Evolutionary conservation across 2,888 invertebrate genomes (phyloP).

Genomic region (Incurvaria masculella): DNA sequence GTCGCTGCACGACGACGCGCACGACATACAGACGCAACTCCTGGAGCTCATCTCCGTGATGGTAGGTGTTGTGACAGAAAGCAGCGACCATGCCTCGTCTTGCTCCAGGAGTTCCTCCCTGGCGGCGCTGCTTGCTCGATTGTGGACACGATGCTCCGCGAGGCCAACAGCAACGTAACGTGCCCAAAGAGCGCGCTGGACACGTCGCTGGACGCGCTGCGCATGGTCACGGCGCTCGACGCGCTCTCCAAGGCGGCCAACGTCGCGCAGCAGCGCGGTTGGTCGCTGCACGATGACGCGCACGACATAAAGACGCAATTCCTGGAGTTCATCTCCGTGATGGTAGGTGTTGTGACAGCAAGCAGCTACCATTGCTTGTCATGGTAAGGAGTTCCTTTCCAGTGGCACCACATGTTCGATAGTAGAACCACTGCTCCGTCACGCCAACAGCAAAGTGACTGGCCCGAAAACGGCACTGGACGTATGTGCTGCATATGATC

Average conservation of each 20-base stretch:
- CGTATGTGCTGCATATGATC: slow-evolving; percentile 76
- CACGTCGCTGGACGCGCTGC: slow-evolving; percentile 79
- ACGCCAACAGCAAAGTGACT: slow-evolving; percentile 46
- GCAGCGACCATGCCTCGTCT: background rate
- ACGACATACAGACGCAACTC: slow-evolving; percentile 81
- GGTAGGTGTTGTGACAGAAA: slow-evolving; percentile 42
- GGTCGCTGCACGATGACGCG: slow-evolving; percentile 95
- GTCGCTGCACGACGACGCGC: slow-evolving; percentile 93
- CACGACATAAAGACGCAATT: slow-evolving; percentile 83
- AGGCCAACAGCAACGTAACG: slow-evolving; percentile 46
- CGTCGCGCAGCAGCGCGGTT: slow-evolving; percentile 92
- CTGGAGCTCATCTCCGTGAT: slow-evolving; percentile 78
- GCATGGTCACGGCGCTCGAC: slow-evolving; percentile 78
- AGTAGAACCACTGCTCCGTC: slow-evolving; percentile 44
- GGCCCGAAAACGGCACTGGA: slow-evolving; percentile 66
- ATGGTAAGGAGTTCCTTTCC: slow-evolving; percentile 39
- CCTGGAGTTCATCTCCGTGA: slow-evolving; percentile 75
- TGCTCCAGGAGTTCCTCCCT: slow-evolving; percentile 39
- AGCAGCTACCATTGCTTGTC: background rate
- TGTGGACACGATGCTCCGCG: slow-evolving; percentile 44
- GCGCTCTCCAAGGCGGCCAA: slow-evolving; percentile 88
- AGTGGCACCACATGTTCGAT: slow-evolving; percentile 48
- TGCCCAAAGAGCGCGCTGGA: slow-evolving; percentile 66
- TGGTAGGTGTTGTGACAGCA: slow-evolving; percentile 51
- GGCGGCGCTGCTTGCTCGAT: slow-evolving; percentile 48